Evolutionary conservation across 64 coral and sea anemone species (phyloP), one percentile per base, ranked within the genome.

Genomic region (Orbicella faveolata): DNA sequence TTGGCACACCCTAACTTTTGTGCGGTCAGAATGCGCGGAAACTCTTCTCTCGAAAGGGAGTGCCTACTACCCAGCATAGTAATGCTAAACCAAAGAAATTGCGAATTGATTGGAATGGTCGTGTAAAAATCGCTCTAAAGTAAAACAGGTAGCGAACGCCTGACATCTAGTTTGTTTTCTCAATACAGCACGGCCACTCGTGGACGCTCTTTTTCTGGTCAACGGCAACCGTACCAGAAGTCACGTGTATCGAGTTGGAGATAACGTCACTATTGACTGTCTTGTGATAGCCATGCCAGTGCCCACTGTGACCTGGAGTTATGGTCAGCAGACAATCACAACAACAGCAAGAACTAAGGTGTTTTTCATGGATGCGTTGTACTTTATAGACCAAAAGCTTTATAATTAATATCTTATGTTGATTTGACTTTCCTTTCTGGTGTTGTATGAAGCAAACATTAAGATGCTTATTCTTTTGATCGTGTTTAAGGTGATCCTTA

Each of bases 201-300:
- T 88, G 72, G 67, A 23, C 34, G 86, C 59, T 9, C 41, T 57
- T 26, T 72, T 73, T 67, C 33, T 74, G 36, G 64, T 88, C 72
- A 88, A 72, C 74, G 86, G 86, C 55, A 88, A 74, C 34, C 73
- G 76, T 20, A 88, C 72, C 36, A 76, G 5, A 76, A 39, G 70
- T 54, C 86, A 88, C 54, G 72, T 51, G 86, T 88, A 88, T 59
- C 67, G 44, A 19, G 51, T 76, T 61, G 86, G 86, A 3, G 72
- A 88, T 41, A 88, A 88, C 70, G 36, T 75, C 20, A 88, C 70
- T 36, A 61, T 88, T 34, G 73, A 88, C 73, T 88, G 86, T 76
- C 86, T 52, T 15, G 70, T 88, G 18, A 6, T 88, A 30, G 69
- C 68, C n/a, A 75, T 88, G 86, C 86, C 86, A 7, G 86, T 75